These are phyloP conservation scores for Echiichthys vipera DNA, from an alignment of 2,797 vertebrate species.

Conservation along the genomic window DNA sequence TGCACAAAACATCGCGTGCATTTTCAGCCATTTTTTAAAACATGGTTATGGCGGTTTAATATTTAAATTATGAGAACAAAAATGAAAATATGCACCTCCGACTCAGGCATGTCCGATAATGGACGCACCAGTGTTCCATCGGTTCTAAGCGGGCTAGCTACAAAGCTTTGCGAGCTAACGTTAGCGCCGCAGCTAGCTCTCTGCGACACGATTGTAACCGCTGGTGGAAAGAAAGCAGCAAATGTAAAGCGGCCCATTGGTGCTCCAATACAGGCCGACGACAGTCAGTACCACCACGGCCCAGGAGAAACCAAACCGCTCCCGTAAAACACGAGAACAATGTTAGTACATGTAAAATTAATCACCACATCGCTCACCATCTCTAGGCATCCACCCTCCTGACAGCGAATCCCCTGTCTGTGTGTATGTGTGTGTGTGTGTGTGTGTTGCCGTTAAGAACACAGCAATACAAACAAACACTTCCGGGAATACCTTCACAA, in stretches of 20 bases:
- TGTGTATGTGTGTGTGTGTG: too few relatives aligned
- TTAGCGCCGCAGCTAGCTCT: conserved; percentile 76
- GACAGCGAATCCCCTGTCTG: conserved; percentile 85
- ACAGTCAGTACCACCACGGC: not conserved
- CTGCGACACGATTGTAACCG: conserved; percentile 80
- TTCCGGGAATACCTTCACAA: conserved; percentile 63
- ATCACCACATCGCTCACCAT: conserved; percentile 84
- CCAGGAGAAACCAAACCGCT: not conserved
- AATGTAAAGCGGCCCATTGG: conserved; percentile 11
- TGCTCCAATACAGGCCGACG: not conserved
- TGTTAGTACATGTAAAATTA: conserved; percentile 51
- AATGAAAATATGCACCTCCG: not conserved
- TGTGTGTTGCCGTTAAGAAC: conserved; percentile 22
- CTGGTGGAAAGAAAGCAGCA: conserved; percentile 15
- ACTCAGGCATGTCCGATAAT: conserved; percentile 64
- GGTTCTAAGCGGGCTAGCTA: conserved; percentile 57
- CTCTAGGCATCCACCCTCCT: conserved; percentile 86
- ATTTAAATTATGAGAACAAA: not conserved
- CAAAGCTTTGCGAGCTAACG: conserved; percentile 69
- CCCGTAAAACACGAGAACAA: conserved; percentile 34
- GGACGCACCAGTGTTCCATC: conserved; percentile 40
- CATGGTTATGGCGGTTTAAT: fast-evolving
- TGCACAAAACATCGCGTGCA: not conserved
- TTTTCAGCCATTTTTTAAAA: not conserved
- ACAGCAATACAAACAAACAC: not conserved